Evolutionary conservation across 92 coral and sea anemone genomes (phyloP).

Genomic region (Bergia puertoricense): DNA sequence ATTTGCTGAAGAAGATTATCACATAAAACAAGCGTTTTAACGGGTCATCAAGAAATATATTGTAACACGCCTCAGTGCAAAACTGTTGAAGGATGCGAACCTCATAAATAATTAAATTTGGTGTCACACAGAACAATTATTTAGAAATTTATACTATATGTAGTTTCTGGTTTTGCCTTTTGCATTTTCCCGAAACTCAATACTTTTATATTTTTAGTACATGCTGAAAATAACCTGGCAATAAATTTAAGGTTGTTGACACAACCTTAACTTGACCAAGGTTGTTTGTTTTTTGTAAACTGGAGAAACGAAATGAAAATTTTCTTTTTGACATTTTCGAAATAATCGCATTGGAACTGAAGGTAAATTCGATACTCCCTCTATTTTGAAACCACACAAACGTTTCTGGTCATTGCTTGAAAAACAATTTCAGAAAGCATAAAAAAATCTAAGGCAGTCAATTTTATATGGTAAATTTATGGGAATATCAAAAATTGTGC

Average conservation of each 20-base stretch:
- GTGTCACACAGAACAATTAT: constrained; percentile 6
- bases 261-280: not conserved
- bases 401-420: not conserved
- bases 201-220: not conserved
- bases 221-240: not conserved
- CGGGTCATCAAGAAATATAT: too few species aligned
- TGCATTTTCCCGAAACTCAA: not conserved
- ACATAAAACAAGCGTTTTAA: not conserved
- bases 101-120: constrained; percentile 3
- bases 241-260: not conserved
- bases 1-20: not conserved
- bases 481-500: not conserved
- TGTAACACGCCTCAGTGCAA: not conserved
- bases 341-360: not conserved
- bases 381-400: not conserved
- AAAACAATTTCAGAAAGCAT: not conserved
- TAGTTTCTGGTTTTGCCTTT: not conserved
- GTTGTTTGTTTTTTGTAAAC: not conserved
- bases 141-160: constrained; percentile 1
- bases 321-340: not conserved
- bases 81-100: not conserved
- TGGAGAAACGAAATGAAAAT: not conserved
- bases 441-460: too few species aligned
- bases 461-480: not conserved
- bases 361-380: not conserved